Evolutionary conservation across 2,888 invertebrate species (phyloP).

Genomic region (Glyphotaelius pellucidus): DNA sequence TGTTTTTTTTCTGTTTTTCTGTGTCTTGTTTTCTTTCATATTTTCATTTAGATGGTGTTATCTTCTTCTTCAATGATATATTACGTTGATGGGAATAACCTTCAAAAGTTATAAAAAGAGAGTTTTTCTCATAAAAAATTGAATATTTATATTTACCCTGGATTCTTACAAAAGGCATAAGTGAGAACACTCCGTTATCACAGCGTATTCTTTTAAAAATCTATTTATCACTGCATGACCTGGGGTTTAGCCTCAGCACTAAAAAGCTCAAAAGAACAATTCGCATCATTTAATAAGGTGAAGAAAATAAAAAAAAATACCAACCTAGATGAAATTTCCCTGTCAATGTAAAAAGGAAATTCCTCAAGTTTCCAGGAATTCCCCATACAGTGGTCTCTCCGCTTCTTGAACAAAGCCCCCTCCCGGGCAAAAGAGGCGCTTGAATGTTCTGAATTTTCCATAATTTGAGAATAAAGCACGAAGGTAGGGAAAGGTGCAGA

Average conservation of each 20-base stretch:
- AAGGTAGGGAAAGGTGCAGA: slow-evolving; percentile 54
- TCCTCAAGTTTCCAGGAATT: slow-evolving; percentile 22
- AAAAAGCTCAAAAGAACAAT: not conserved
- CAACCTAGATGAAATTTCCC: not conserved
- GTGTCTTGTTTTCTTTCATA: too few species aligned
- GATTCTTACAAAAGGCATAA: too few species aligned
- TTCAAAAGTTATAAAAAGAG: too few species aligned
- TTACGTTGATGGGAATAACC: too few species aligned
- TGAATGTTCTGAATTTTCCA: slow-evolving; percentile 48
- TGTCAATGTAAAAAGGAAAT: slow-evolving; percentile 35
- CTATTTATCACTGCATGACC: not conserved
- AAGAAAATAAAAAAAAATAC: not conserved
- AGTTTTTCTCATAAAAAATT: too few species aligned
- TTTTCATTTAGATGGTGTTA: too few species aligned
- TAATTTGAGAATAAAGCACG: slow-evolving; percentile 49
- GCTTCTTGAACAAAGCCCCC: slow-evolving; percentile 25
- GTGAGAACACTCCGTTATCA: too few species aligned
- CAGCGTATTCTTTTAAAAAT: not conserved
- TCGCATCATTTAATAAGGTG: not conserved
- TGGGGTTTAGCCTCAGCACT: not conserved
- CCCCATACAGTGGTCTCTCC: slow-evolving; percentile 5
- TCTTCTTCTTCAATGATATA: too few species aligned
- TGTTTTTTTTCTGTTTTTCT: too few species aligned
- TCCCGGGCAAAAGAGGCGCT: slow-evolving; percentile 2
- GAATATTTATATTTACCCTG: not conserved